These are phyloP conservation scores for Silurus glanis DNA, from an alignment of 2,113 vertebrate genomes.

Conservation along the genomic window DNA sequence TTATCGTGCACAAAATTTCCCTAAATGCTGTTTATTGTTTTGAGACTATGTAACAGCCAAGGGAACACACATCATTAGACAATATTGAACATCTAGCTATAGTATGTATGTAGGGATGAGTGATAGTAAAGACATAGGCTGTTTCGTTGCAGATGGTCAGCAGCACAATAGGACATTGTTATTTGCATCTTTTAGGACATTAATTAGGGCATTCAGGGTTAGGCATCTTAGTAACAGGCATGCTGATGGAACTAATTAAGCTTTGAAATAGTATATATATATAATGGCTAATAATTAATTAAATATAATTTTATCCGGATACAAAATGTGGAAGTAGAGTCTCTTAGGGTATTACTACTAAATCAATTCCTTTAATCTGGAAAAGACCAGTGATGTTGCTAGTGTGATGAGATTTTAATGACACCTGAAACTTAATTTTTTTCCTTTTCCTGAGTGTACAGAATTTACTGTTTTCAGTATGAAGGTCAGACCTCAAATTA, in stretches of 20 bases:
- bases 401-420: not conserved
- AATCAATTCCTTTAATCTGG: not conserved
- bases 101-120: not conserved
- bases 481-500: slow-evolving; percentile 6
- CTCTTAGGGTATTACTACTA: not conserved
- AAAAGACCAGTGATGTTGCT: not conserved
- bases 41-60: not conserved
- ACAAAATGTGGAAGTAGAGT: not conserved
- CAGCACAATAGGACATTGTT: not conserved
- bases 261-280: not conserved
- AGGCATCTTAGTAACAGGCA: not conserved
- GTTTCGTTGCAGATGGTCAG: not conserved
- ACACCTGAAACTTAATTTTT: not conserved
- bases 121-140: not conserved
- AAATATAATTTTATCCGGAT: too few species aligned
- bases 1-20: slow-evolving; percentile 18
- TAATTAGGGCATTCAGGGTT: not conserved
- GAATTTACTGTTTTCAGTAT: not conserved
- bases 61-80: not conserved
- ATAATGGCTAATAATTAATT: too few species aligned
- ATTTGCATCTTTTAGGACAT: not conserved
- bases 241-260: not conserved
- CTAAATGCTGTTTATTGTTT: slow-evolving; percentile 13
- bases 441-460: not conserved
- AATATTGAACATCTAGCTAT: not conserved